Evolutionary conservation across 2,113 vertebrate species (phyloP).

Genomic region (Callaeas wilsoni): DNA sequence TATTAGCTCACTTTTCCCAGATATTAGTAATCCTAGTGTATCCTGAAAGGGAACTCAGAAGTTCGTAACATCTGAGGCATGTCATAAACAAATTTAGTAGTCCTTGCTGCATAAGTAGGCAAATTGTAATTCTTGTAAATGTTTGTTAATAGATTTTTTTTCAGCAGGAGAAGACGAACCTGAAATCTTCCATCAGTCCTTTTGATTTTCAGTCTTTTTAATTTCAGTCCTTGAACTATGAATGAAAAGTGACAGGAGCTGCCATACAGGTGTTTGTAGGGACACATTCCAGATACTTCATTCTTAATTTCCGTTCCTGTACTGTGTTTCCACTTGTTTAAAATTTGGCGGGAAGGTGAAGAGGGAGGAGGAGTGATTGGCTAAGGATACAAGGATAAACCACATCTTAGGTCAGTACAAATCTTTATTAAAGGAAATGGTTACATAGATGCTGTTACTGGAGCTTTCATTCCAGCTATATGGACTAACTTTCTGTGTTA

Average conservation of each 20-base stretch:
- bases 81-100: background rate
- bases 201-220: background rate
- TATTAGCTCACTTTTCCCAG: background rate
- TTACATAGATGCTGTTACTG: background rate
- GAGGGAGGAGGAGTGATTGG: accelerated
- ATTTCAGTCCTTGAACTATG: background rate
- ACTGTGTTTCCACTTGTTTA: background rate
- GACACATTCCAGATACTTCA: background rate
- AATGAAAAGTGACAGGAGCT: background rate
- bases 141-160: background rate
- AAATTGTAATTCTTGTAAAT: background rate
- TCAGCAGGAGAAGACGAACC: background rate
- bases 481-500: background rate
- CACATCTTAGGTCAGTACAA: background rate
- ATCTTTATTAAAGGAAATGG: background rate
- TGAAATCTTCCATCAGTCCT: background rate
- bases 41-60: background rate
- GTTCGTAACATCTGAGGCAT: background rate
- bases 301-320: background rate
- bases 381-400: background rate
- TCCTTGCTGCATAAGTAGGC: background rate
- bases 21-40: background rate
- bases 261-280: background rate
- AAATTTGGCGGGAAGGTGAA: background rate
- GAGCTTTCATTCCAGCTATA: background rate